These are phyloP conservation scores for Melinaea menophilus DNA, from an alignment of 2,888 invertebrate genomes.

Conservation along the genomic window DNA sequence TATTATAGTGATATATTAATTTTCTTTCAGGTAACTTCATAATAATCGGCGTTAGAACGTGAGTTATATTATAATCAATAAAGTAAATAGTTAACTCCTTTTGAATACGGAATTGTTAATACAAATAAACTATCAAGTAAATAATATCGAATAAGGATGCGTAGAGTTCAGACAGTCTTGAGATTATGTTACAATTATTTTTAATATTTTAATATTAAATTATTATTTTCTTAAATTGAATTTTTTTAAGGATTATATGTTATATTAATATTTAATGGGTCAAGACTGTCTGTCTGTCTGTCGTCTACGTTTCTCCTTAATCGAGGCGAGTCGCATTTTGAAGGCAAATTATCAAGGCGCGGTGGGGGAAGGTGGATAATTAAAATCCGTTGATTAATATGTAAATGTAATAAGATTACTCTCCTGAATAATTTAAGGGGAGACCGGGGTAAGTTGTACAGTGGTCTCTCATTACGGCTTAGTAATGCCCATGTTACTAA, in stretches of 20 bases:
- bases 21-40: constrained; percentile 54
- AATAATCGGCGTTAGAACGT: constrained; percentile 16
- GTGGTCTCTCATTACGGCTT: constrained; percentile 66
- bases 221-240: not conserved
- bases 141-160: constrained; percentile 46
- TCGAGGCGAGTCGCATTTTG: constrained; percentile 73
- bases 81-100: constrained; percentile 33
- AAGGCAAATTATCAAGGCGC: constrained; percentile 73
- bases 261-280: not conserved
- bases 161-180: constrained; percentile 12
- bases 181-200: no score
- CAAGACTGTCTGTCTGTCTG: constrained; percentile 10
- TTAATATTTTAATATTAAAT: no score
- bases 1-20: constrained; percentile 31
- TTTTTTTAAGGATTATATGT: not conserved
- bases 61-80: constrained; percentile 27
- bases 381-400: constrained; percentile 99
- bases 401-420: constrained; percentile 99
- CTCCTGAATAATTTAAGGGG: constrained; percentile 87
- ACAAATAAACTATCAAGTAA: constrained; percentile 63
- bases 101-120: constrained; percentile 38
- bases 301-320: constrained; percentile 50
- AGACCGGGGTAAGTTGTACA: constrained; percentile 73
- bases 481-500: constrained; percentile 38
- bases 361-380: constrained; percentile 85